Evolutionary conservation across 2,888 invertebrate species (phyloP), one percentile per base, ranked within the genome.

Genomic region (Hyalella azteca): DNA sequence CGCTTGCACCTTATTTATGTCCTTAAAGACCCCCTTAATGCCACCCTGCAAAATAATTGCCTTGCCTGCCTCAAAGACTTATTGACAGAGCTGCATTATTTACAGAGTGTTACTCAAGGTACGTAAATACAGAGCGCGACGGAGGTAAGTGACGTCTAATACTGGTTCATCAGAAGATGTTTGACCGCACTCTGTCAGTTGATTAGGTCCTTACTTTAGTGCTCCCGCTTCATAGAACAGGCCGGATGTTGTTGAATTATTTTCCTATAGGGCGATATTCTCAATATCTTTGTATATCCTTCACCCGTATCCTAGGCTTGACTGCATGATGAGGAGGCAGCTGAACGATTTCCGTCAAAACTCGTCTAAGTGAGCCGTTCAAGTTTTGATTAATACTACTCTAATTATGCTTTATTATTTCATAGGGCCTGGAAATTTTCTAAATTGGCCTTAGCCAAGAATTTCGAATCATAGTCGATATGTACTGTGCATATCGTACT

Each of bases 1-100:
- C 60, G 19, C 60, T 36, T 60, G 36, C 60, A 19, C 36, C 60
- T 60, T 60, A 60, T 60, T 60, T 60, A 60, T 60, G 36, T 36
- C 19, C 60, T 19, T 60, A 60, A 60, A 60, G 60, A 60, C 60
- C 60, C n/a, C 60, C 60, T 60, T 60, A 60, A 29, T 36, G 60
- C 60, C 60, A 60, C 19, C 60, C 60, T 7, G 60, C 60, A 36
- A 60, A 36, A 29, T 60, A 60, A 60, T 60, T 60, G 60, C 60
- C 60, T n/a, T 29, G 36, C 32, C 60, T 32, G 22, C 22, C 36
- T 60, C 60, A 60, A 60, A 60, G 60, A 60, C 60, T 29, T 60
- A 60, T 60, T 36, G 60, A 60, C 60, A 60, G 60, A 60, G 60
- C 13, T 36, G 15, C 36, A 36, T 60, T 60, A 60, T 60, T 60